Evolutionary conservation across 2,113 vertebrate genomes (phyloP).

Genomic region (Thalassoma bifasciatum): DNA sequence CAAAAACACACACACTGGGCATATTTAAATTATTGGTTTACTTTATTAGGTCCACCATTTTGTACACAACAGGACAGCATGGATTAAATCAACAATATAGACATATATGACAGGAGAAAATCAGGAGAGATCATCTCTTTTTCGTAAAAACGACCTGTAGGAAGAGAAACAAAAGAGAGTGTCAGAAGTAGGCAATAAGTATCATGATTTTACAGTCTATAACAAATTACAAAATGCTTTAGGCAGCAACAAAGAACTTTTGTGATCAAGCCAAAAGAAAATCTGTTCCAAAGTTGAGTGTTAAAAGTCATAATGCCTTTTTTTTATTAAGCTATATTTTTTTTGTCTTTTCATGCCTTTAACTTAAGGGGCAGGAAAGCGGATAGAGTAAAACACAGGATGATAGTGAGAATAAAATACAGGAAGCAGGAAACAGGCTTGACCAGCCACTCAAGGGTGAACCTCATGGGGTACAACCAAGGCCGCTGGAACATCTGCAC

Average conservation of each 20-base stretch:
- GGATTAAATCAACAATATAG: constrained; percentile 72
- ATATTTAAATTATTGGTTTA: constrained; percentile 27
- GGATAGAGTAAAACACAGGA: no score
- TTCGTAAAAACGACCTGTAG: constrained; percentile 61
- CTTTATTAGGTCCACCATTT: constrained; percentile 81
- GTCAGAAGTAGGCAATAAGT: constrained; percentile 2
- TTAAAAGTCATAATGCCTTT: no score
- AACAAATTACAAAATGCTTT: not conserved
- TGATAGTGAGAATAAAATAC: no score
- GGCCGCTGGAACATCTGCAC: no score
- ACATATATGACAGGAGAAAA: constrained; percentile 67
- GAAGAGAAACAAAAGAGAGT: constrained; percentile 29
- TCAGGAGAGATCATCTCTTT: constrained; percentile 59
- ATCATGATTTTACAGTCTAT: not conserved
- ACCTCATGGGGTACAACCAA: no score
- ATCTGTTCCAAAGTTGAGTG: no score
- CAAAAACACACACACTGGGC: constrained; percentile 1
- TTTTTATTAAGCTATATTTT: no score
- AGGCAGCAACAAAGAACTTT: not conserved
- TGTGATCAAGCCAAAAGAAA: no score
- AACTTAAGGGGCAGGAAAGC: no score
- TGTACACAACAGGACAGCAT: constrained; percentile 75
- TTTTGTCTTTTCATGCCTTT: no score
- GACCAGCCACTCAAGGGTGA: no score
- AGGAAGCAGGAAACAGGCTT: no score